Percentiles rank a stretch among this genome's conserved stretches.
Conservation (phyloP, 2,888 invertebrate genomes). For the Strigamia crassipes region DNA sequence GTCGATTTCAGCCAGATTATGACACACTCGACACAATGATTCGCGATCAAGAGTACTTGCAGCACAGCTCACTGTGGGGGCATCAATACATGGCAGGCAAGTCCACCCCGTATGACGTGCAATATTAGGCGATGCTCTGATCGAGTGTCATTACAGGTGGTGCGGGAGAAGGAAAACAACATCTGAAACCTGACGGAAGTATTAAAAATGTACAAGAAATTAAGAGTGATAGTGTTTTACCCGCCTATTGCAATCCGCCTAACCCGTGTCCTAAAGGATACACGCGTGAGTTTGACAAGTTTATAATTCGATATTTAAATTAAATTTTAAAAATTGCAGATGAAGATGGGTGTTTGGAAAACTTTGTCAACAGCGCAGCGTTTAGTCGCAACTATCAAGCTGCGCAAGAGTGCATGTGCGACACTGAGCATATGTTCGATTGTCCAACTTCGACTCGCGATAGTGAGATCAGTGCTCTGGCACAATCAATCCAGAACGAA, state of each 20-base stretch:
- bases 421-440: slow-evolving; percentile 95
- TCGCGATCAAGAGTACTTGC: slow-evolving; percentile 84
- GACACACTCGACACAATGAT: slow-evolving; percentile 57
- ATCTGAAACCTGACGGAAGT: slow-evolving; percentile 61
- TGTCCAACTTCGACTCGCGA: slow-evolving; percentile 64
- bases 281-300: slow-evolving; percentile 65
- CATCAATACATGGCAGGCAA: slow-evolving; percentile 63
- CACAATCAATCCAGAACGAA: slow-evolving; percentile 56
- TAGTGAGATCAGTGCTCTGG: slow-evolving; percentile 55
- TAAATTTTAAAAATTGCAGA: slow-evolving; percentile 64
- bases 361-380: slow-evolving; percentile 92
- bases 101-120: slow-evolving; percentile 19
- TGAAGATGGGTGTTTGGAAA: slow-evolving; percentile 84
- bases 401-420: slow-evolving; percentile 95
- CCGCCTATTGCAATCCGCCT: slow-evolving; percentile 98
- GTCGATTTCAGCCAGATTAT: slow-evolving; percentile 39
- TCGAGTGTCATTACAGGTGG: slow-evolving; percentile 61
- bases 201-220: slow-evolving; percentile 71
- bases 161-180: slow-evolving; percentile 76
- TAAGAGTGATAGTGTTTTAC: slow-evolving; percentile 88
- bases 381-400: slow-evolving; percentile 92
- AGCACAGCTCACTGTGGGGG: slow-evolving; percentile 78
- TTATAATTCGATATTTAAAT: background rate
- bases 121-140: background rate
- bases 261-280: slow-evolving; percentile 98